Evolutionary conservation across 53 echinoderm and acorn worm species (phyloP).

Genomic region (Mesocentrotus franciscanus): DNA sequence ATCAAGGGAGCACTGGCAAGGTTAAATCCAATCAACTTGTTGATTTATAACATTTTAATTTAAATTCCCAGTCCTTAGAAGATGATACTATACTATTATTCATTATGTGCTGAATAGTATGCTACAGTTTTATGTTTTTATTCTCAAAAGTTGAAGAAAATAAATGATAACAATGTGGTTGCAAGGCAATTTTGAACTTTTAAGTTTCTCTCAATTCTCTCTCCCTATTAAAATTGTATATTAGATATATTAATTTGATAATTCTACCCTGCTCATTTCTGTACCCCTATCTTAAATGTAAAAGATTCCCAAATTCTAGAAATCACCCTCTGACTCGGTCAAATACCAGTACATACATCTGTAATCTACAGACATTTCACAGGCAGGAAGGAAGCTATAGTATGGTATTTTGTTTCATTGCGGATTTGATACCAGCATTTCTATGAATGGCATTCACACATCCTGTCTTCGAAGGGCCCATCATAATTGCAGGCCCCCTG

Average conservation of each 20-base stretch:
- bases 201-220: neutral
- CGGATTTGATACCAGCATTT: neutral
- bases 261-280: neutral
- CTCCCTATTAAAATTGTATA: too few relatives aligned
- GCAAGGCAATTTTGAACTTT: neutral
- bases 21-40: neutral
- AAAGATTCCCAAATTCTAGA: neutral
- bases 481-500: neutral
- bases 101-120: too few relatives aligned
- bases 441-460: neutral
- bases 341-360: neutral
- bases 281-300: neutral
- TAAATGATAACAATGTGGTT: neutral
- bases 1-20: too few relatives aligned
- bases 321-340: neutral
- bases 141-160: neutral
- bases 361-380: neutral
- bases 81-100: too few relatives aligned
- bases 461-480: neutral
- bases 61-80: too few relatives aligned
- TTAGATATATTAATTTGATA: too few relatives aligned
- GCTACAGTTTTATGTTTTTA: too few relatives aligned
- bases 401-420: neutral
- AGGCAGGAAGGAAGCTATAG: slow-evolving; percentile 16
- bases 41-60: too few relatives aligned